phyloP scores from a whole-genome alignment of 23 tunicate genomes.

The Trididemnum nubilum region DNA sequence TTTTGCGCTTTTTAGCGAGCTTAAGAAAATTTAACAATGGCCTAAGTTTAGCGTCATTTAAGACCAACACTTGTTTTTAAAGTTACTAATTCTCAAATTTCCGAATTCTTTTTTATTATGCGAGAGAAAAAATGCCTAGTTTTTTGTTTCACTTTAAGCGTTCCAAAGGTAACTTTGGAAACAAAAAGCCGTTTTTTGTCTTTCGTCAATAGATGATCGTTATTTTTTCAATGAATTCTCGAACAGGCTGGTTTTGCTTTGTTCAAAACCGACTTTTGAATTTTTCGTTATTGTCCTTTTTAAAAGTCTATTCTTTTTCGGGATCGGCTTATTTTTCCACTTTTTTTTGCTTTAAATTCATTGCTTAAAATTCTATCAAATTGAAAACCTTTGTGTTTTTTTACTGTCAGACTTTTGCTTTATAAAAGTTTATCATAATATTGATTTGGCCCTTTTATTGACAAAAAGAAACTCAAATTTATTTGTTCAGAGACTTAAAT shows the following conservation, averaged over 20 bases:
- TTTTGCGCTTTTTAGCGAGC: background rate
- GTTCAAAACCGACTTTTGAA: too few relatives aligned
- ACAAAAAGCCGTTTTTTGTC: constrained; percentile 15
- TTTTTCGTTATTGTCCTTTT: background rate
- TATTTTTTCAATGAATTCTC: background rate
- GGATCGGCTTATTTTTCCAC: constrained; percentile 8
- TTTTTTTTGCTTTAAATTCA: background rate
- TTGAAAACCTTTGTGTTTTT: background rate
- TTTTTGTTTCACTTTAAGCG: background rate
- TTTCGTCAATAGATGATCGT: background rate
- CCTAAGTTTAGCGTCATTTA: background rate
- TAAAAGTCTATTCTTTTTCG: too few relatives aligned
- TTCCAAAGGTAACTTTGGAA: constrained; percentile 1
- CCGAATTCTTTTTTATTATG: background rate
- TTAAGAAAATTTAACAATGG: constrained; percentile 4
- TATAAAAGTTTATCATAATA: constrained; percentile 2
- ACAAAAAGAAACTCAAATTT: background rate
- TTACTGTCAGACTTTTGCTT: background rate
- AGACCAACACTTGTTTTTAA: constrained; percentile 14
- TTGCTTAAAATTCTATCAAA: background rate
- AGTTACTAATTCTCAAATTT: constrained; percentile 2
- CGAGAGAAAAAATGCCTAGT: background rate
- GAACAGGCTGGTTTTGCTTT: too few relatives aligned
- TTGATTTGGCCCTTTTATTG: background rate
- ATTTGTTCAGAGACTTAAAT: background rate